phyloP scores from a whole-genome alignment of 2,797 vertebrate species.

The Paramormyrops hopkinsi region DNA sequence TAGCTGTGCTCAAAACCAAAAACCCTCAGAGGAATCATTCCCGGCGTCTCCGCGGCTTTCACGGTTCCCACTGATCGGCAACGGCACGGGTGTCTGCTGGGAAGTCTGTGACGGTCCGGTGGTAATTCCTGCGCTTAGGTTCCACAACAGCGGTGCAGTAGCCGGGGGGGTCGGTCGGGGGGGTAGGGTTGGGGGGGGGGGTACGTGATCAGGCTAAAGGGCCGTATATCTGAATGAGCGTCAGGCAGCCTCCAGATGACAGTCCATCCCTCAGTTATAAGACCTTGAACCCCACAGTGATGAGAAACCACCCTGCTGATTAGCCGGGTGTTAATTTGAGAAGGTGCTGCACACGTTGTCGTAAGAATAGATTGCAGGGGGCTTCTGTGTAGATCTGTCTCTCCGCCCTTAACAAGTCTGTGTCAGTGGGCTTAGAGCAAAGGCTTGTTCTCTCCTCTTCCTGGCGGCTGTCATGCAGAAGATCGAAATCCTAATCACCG shows the following conservation, averaged over 20 bases:
- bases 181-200: background rate
- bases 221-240: background rate
- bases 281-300: background rate
- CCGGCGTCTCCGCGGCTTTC: background rate
- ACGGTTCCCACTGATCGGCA: background rate
- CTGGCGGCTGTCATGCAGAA: background rate
- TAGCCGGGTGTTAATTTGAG: background rate
- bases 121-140: background rate
- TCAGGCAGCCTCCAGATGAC: background rate
- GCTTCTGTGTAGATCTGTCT: background rate
- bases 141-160: background rate
- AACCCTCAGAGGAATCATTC: background rate
- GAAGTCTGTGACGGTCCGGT: background rate
- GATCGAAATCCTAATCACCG: background rate
- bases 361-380: background rate
- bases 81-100: background rate
- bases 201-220: background rate
- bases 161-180: background rate
- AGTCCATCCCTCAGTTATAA: background rate
- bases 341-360: background rate
- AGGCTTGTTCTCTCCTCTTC: background rate
- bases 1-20: background rate
- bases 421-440: background rate
- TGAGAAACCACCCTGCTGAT: background rate
- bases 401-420: background rate